Base-by-base conservation (phyloP, 2,113 vertebrate species). In the Ranitomeya variabilis region DNA sequence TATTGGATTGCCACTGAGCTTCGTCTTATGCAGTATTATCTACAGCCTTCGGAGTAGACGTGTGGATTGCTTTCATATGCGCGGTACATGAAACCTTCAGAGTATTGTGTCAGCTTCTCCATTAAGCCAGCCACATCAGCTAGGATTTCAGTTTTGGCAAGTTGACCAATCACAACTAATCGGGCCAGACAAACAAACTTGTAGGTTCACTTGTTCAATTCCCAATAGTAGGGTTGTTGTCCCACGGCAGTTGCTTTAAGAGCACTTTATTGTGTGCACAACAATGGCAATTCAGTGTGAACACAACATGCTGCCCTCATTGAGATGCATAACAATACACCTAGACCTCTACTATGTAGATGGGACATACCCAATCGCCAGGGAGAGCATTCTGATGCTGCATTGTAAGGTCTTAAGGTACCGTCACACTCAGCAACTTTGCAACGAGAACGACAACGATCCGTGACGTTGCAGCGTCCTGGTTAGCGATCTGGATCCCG, bases 1-100 rank as follows among this genome's bases (percentile, higher is more conserved):
- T 85, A 85, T 74, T 85, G 83, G 69, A 74, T 74, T 85, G 52
- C 26, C 52, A 74, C 54, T 45, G 83, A 73, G 67, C 83, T 57
- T 26, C 74, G 51, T 71, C 52, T 73, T 55, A 31, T 59, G 69
- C 37, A 85, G 51, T 71, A 84, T 45, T 45, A 45, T 45, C 37
- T 45, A 45, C 37, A 45, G 37, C 37, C 37, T 45, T 45, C 69
- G 45, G 64, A 84, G 14, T 26, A 54, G 31, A 51, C 19, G 71
- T 74, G 15, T 74, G 71, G 31, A 74, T 74, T 19, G 73, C 37
- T 45, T 76, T 51, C 16, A 9, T 51, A 76, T 54, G 82, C n/a
- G 55, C 12, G 13, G 64, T 26, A 71, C 19, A 66, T 16, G 51
- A 83, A 67, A 84, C 12, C 64, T 37, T 62, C 55, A 60, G 54